Conservation (phyloP, 2,113 vertebrate species). For the Rallus limicola region DNA sequence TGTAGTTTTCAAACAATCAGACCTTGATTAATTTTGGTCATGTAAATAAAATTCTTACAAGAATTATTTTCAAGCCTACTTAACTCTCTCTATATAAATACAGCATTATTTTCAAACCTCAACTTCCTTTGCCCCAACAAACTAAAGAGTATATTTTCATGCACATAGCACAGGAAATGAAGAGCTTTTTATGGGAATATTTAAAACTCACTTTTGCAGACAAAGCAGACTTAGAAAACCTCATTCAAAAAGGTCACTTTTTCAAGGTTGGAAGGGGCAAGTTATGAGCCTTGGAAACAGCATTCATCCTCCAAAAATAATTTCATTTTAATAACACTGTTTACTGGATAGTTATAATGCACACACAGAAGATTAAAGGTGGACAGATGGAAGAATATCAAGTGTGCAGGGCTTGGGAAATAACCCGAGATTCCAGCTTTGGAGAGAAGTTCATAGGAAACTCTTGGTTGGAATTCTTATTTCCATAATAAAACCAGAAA, state of each 20-base stretch:
- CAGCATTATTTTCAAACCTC: constrained; percentile 27
- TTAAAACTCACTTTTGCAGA: constrained; percentile 45
- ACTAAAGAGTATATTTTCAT: not conserved
- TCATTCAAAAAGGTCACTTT: not conserved
- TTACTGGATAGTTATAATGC: not conserved
- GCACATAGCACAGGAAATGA: constrained; percentile 9
- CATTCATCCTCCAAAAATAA: not conserved
- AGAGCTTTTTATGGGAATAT: constrained; percentile 7
- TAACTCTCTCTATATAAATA: not conserved
- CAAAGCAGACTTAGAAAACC: constrained; percentile 2
- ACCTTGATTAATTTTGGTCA: constrained; percentile 44
- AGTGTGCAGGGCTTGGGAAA: not conserved
- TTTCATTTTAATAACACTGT: not conserved
- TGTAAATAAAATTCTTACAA: constrained; percentile 36
- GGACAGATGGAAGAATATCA: not conserved
- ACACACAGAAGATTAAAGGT: not conserved
- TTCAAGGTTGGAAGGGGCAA: not conserved
- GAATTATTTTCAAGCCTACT: constrained; percentile 29
- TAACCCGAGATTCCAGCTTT: not conserved
- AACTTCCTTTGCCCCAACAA: not conserved
- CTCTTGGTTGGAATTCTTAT: not conserved
- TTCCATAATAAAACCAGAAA: constrained; percentile 32
- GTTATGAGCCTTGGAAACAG: not conserved
- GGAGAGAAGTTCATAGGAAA: not conserved
- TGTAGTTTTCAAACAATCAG: constrained; percentile 41